Conservation (phyloP, 2,113 vertebrate species). For the Diadophis punctatus region DNA sequence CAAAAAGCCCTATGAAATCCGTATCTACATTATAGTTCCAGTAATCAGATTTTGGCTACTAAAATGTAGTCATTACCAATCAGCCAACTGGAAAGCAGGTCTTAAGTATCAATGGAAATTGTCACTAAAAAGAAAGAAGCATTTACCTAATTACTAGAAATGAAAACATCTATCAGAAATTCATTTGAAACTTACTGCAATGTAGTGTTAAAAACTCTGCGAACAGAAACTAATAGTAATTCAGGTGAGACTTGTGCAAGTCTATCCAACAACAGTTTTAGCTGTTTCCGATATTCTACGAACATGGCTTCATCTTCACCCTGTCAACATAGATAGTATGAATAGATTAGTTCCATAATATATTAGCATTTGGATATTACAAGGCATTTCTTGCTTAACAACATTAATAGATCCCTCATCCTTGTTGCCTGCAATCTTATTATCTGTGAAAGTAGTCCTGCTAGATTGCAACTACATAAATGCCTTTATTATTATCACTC, state of each 20-base stretch:
- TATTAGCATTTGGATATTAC: not conserved
- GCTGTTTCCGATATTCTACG: slow-evolving; percentile 96
- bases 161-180: not conserved
- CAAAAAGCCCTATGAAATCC: not conserved
- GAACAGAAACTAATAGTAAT: slow-evolving; percentile 86
- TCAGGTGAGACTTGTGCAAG: slow-evolving; percentile 96
- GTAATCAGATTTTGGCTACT: not conserved
- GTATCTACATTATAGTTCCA: not conserved
- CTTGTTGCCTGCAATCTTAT: not conserved
- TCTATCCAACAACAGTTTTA: slow-evolving; percentile 93
- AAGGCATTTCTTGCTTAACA: not conserved
- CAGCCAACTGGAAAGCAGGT: not conserved
- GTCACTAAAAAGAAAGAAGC: not conserved
- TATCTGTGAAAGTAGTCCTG: not conserved
- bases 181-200: slow-evolving; percentile 81
- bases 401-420: not conserved
- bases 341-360: not conserved
- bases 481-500: not conserved
- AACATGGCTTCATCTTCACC: slow-evolving; percentile 99
- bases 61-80: not conserved
- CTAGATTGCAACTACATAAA: not conserved
- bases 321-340: slow-evolving; percentile 56
- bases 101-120: not conserved
- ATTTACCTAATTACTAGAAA: not conserved
- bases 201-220: slow-evolving; percentile 86